These are phyloP conservation scores for Ligdia adustata DNA, from an alignment of 2,888 invertebrate species.

Conservation along the genomic window DNA sequence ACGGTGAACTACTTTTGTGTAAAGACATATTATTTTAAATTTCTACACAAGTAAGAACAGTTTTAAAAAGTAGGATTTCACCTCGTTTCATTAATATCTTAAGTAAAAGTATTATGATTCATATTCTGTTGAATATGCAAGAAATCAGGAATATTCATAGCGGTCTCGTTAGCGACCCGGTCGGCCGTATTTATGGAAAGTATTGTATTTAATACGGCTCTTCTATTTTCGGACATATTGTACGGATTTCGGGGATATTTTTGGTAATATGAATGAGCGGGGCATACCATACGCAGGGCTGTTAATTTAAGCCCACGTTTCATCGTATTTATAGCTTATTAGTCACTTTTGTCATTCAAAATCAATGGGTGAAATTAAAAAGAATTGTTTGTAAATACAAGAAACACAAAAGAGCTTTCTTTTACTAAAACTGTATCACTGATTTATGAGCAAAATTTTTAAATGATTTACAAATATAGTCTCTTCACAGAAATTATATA, in stretches of 20 bases:
- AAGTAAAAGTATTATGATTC: slow-evolving; percentile 74
- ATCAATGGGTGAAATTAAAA: slow-evolving; percentile 14
- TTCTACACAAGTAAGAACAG: slow-evolving; percentile 2
- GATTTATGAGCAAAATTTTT: too few species aligned
- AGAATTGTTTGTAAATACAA: too few species aligned
- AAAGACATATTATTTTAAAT: too few species aligned
- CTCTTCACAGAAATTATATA: too few species aligned
- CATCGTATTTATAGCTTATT: slow-evolving; percentile 11
- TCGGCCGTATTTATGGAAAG: slow-evolving; percentile 63
- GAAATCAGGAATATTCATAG: slow-evolving; percentile 70
- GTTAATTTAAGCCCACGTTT: slow-evolving; percentile 15
- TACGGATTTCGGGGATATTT: slow-evolving; percentile 21
- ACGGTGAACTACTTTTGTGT: too few species aligned
- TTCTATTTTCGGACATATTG: slow-evolving; percentile 28
- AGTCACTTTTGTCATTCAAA: slow-evolving; percentile 11
- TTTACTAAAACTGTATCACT: too few species aligned
- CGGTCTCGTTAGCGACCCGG: slow-evolving; percentile 69
- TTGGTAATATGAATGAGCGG: slow-evolving; percentile 19
- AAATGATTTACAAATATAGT: too few species aligned
- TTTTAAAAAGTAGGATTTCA: slow-evolving; percentile 28
- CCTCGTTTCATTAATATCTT: slow-evolving; percentile 56
- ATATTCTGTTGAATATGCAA: slow-evolving; percentile 76
- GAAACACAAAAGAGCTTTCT: too few species aligned
- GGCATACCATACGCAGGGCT: slow-evolving; percentile 14
- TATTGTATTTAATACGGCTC: slow-evolving; percentile 45